Conservation (phyloP, 2,888 invertebrate species). For the Platycheirus albimanus region DNA sequence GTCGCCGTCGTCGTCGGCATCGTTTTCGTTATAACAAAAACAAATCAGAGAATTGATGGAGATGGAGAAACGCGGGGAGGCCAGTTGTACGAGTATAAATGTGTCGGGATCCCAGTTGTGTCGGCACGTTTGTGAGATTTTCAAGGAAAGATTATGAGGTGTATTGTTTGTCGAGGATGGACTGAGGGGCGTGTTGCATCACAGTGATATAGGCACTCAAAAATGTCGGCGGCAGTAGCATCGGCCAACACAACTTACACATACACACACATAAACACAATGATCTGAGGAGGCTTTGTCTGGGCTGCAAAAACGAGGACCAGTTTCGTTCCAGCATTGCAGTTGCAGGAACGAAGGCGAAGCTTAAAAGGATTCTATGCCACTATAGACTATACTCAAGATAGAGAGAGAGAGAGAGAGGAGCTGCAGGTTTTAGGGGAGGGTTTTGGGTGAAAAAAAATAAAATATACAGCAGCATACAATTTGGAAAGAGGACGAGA, state of each 20-base stretch:
- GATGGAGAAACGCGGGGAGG: conserved; percentile 11
- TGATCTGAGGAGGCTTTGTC: conserved; percentile 33
- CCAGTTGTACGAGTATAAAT: conserved; percentile 41
- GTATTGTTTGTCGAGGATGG: conserved; percentile 61
- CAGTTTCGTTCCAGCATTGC: conserved; percentile 32
- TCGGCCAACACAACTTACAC: not conserved
- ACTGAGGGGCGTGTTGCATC: conserved; percentile 44
- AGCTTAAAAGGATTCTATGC: conserved; percentile 42
- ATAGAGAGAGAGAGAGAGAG: no score
- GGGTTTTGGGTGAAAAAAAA: not conserved
- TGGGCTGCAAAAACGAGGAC: conserved; percentile 37
- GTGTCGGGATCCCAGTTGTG: conserved; percentile 39
- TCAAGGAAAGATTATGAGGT: conserved; percentile 68
- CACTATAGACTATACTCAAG: not conserved
- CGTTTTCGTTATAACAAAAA: conserved; percentile 30
- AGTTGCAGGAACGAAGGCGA: conserved; percentile 26
- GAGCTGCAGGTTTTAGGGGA: not conserved
- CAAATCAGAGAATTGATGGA: conserved; percentile 32
- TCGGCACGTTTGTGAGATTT: conserved; percentile 71
- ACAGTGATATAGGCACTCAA: conserved; percentile 59
- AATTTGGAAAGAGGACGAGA: conserved; percentile 38
- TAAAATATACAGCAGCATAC: conserved; percentile 30
- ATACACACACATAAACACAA: conserved; percentile 9
- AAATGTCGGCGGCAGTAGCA: conserved; percentile 34
- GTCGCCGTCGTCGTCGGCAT: not conserved